These are phyloP conservation scores for Rhabdornis inornatus DNA, from an alignment of 2,113 vertebrate genomes.

Conservation along the genomic window DNA sequence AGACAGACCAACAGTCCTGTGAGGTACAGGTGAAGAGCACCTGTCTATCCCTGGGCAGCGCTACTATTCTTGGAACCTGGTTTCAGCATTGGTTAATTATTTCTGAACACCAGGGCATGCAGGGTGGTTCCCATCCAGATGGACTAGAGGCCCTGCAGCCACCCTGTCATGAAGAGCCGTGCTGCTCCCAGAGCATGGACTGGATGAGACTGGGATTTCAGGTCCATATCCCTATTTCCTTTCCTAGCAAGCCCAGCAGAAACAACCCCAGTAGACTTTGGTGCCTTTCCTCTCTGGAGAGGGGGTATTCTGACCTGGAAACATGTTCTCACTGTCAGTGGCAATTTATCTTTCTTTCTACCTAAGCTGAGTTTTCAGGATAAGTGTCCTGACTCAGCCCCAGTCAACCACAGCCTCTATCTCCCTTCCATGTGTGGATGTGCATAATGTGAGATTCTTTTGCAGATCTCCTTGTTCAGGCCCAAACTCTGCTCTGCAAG, in stretches of 20 bases:
- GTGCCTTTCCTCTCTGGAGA: background rate
- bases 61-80: background rate
- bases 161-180: background rate
- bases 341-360: background rate
- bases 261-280: background rate
- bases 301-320: background rate
- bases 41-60: background rate
- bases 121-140: background rate
- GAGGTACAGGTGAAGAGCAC: background rate
- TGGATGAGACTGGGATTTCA: background rate
- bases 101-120: background rate
- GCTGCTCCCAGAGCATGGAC: background rate
- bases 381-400: background rate
- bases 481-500: constrained; percentile 47
- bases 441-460: background rate
- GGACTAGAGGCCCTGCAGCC: background rate
- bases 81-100: background rate
- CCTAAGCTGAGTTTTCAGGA: background rate
- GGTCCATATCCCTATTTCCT: background rate
- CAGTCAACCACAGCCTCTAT: background rate
- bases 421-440: background rate
- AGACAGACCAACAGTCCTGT: background rate
- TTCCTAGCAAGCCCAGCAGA: background rate
- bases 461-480: constrained; percentile 28
- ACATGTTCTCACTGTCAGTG: background rate